These are phyloP conservation scores for Pagrus major DNA, from an alignment of 2,113 vertebrate species.

Conservation along the genomic window DNA sequence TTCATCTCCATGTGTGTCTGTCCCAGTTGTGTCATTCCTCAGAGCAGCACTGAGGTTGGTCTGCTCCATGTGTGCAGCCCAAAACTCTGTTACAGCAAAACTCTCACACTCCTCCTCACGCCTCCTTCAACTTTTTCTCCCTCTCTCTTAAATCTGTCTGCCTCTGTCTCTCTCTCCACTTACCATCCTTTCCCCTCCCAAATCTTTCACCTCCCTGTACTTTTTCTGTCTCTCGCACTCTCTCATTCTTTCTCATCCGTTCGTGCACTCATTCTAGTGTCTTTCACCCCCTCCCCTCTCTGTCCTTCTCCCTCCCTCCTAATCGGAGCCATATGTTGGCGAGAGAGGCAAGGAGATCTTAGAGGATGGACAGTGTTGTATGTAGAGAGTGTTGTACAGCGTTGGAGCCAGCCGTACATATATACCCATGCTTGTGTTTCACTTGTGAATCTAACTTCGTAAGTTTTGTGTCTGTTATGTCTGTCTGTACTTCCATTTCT, in stretches of 20 bases:
- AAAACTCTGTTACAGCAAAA: constrained; percentile 73
- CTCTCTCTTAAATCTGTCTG: constrained; percentile 44
- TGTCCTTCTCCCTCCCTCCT: constrained; percentile 73
- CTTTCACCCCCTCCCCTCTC: constrained; percentile 47
- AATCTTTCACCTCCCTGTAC: constrained; percentile 40
- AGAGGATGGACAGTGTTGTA: constrained; percentile 83
- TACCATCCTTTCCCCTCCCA: constrained; percentile 26
- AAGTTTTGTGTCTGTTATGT: constrained; percentile 34
- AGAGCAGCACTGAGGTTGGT: constrained; percentile 84
- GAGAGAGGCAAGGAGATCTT: constrained; percentile 75
- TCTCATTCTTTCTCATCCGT: constrained; percentile 57
- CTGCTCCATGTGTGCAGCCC: constrained; percentile 80
- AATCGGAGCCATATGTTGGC: constrained; percentile 91
- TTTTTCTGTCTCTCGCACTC: constrained; percentile 39
- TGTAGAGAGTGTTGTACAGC: constrained; percentile 54
- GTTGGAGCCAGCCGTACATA: constrained; percentile 47
- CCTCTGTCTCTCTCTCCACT: constrained; percentile 54
- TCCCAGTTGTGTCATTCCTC: constrained; percentile 86
- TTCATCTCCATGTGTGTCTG: constrained; percentile 70
- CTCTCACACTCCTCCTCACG: constrained; percentile 47
- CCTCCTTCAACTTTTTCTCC: constrained; percentile 57
- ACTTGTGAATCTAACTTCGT: constrained; percentile 47
- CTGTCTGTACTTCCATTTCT: constrained; percentile 38
- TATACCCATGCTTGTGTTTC: constrained; percentile 39
- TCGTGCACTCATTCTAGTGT: constrained; percentile 41